Conservation (phyloP, 2,113 vertebrate genomes). For the Scortum barcoo region DNA sequence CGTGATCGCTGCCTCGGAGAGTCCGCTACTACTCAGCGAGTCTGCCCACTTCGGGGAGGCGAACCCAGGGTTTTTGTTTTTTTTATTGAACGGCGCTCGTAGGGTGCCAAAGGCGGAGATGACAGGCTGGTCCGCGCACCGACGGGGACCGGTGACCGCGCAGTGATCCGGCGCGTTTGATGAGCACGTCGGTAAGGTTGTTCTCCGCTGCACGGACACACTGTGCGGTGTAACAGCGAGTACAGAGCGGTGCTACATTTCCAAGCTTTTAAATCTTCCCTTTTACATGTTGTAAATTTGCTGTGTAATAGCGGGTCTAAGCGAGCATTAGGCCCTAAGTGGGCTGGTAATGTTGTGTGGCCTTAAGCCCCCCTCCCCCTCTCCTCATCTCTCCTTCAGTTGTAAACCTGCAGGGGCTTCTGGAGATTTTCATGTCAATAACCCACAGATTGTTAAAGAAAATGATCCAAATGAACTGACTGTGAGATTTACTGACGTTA, state of each 20-base stretch:
- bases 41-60: conserved; percentile 13
- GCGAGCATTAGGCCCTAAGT: conserved; percentile 32
- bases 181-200: conserved; percentile 76
- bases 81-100: conserved; percentile 22
- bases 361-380: conserved; percentile 33
- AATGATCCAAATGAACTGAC: neutral
- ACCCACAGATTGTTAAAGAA: conserved; percentile 4
- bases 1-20: conserved; percentile 48
- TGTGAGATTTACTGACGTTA: neutral
- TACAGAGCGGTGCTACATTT: neutral
- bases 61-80: conserved; percentile 29
- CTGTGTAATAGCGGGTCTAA: conserved; percentile 2
- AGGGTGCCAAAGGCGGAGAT: conserved; percentile 49
- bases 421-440: conserved; percentile 19
- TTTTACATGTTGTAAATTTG: neutral
- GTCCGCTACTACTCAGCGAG: conserved; percentile 22
- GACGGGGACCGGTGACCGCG: conserved; percentile 50
- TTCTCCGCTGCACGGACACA: neutral
- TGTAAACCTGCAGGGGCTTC: conserved; percentile 20
- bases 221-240: neutral
- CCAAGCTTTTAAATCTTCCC: neutral
- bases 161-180: conserved; percentile 53
- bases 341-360: conserved; percentile 40
- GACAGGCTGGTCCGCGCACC: conserved; percentile 49
- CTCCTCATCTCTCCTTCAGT: too few relatives aligned